Conservation (phyloP, 2,113 vertebrate genomes). For the Mesitornis unicolor region DNA sequence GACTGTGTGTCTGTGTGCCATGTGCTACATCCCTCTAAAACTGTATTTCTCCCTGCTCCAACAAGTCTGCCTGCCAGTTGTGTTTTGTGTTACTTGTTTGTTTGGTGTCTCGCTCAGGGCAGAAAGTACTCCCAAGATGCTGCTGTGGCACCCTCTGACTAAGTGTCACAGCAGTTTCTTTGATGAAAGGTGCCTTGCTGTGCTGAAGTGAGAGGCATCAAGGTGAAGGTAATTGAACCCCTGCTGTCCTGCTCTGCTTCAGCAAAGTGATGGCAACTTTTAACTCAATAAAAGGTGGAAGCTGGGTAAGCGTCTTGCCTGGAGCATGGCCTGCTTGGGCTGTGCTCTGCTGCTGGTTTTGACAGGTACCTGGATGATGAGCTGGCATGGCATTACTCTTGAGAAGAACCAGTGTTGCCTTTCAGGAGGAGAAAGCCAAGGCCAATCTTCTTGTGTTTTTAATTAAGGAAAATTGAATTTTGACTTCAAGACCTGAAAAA, state of each 20-base stretch:
- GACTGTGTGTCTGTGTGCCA: background rate
- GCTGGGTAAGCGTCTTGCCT: background rate
- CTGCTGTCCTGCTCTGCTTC: background rate
- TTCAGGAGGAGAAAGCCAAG: background rate
- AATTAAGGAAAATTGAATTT: background rate
- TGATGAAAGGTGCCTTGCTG: background rate
- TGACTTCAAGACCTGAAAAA: background rate
- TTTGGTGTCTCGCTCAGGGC: background rate
- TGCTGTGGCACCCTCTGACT: background rate
- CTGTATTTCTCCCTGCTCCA: background rate
- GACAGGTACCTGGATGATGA: background rate
- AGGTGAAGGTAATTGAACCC: background rate
- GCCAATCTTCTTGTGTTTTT: background rate
- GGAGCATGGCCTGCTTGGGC: background rate
- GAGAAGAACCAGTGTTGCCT: background rate
- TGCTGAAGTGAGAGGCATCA: background rate
- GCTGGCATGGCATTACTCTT: rapidly evolving
- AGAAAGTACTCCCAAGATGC: background rate
- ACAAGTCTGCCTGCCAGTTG: background rate
- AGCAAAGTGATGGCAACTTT: background rate
- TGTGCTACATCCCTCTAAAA: background rate
- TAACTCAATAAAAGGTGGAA: background rate
- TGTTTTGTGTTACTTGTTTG: background rate
- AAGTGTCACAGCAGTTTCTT: background rate
- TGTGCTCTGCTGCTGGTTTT: background rate